phyloP scores from a whole-genome alignment of 2,888 invertebrate genomes.

The Pediacus dermestoides region DNA sequence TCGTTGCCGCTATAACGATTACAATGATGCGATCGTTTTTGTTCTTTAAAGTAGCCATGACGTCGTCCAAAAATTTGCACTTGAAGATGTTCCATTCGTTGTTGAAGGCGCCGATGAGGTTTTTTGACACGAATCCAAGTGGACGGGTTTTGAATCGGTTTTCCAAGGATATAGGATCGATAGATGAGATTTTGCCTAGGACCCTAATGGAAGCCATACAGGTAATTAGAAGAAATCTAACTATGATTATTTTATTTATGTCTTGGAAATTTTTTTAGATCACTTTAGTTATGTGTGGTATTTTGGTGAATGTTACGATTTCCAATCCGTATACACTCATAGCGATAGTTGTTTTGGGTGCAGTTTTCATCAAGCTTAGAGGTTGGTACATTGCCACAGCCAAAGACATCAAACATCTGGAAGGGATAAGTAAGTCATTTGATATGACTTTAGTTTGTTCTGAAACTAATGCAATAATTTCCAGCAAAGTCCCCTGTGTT shows the following conservation, averaged over 20 bases:
- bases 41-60: slow-evolving; percentile 71
- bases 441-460: slow-evolving; percentile 38
- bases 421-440: slow-evolving; percentile 52
- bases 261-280: slow-evolving; percentile 41
- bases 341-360: slow-evolving; percentile 58
- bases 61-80: slow-evolving; percentile 72
- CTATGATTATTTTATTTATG: too few species aligned
- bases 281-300: slow-evolving; percentile 64
- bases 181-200: slow-evolving; percentile 70
- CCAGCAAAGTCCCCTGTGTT: slow-evolving; percentile 34
- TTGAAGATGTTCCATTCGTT: slow-evolving; percentile 71
- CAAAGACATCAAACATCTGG: slow-evolving; percentile 64
- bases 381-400: slow-evolving; percentile 65
- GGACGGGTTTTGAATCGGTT: slow-evolving; percentile 76
- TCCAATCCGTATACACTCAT: slow-evolving; percentile 64
- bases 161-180: slow-evolving; percentile 77
- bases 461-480: slow-evolving; percentile 37
- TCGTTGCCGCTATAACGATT: slow-evolving; percentile 56
- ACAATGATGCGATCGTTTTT: slow-evolving; percentile 62
- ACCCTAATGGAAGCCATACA: slow-evolving; percentile 60
- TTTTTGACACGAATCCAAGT: slow-evolving; percentile 81
- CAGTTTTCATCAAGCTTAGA: slow-evolving; percentile 62
- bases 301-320: slow-evolving; percentile 64
- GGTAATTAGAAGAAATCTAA: slow-evolving; percentile 51
- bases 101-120: slow-evolving; percentile 59